phyloP scores from a whole-genome alignment of 2,888 invertebrate species.

The Plagiodera versicolora region DNA sequence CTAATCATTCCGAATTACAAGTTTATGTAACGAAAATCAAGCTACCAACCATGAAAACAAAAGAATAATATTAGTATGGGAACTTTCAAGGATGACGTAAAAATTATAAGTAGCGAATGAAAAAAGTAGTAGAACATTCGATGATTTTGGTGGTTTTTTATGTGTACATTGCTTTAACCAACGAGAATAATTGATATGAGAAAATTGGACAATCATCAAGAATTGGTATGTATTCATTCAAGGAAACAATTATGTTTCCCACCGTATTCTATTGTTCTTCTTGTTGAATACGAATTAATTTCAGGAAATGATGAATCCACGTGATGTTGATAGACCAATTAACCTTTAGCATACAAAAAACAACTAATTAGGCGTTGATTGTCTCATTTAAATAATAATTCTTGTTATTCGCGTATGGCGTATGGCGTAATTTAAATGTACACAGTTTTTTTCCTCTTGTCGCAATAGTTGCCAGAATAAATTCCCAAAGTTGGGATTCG shows the following conservation, averaged over 20 bases:
- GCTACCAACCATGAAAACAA: not conserved
- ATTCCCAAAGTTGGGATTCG: no score
- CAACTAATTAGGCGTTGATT: no score
- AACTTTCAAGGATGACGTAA: slow-evolving; percentile 1
- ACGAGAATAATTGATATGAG: slow-evolving; percentile 1
- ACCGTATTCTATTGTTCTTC: no score
- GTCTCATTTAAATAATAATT: no score
- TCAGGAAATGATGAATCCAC: no score
- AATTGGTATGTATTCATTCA: not conserved
- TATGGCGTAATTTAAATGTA: no score
- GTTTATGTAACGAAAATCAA: not conserved
- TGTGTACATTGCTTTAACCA: not conserved
- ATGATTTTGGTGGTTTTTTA: slow-evolving; percentile 1
- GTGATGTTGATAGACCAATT: no score
- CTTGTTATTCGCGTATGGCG: no score
- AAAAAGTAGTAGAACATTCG: not conserved
- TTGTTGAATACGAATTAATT: no score
- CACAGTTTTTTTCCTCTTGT: no score
- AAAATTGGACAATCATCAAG: not conserved
- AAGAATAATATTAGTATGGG: not conserved
- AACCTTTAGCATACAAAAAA: no score
- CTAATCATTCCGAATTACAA: not conserved
- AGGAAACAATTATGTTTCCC: not conserved
- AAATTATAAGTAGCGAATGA: not conserved
- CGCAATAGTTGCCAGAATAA: no score